Base-by-base conservation (phyloP, 92 coral and sea anemone genomes). In the Palythoa caribaeorum region DNA sequence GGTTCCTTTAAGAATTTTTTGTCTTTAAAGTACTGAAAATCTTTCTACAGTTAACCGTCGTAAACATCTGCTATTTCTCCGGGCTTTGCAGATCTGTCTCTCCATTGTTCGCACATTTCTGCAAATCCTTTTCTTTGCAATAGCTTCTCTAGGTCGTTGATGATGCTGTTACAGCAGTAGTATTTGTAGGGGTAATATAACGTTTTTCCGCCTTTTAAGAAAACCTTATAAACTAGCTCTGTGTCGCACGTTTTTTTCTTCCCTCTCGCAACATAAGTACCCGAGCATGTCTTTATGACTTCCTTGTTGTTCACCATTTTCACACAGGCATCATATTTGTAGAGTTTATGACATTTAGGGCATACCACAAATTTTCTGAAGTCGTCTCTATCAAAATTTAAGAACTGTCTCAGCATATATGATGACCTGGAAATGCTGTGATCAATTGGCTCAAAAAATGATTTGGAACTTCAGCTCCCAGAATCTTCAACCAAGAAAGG, bases 361-460 rank as follows among this genome's bases (percentile, higher is more conserved):
- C 94, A 92, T 53, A 92, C 92, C 16, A 92, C 92, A 92, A 71
- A 90, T 85, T 92, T 92, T 44, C 80, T 85, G 59, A 93, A 93
- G 59, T 79, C 80, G 63, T 91, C 96, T 74, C 92, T 78, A 40
- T 93, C 96, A 57, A 75, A 70, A 53, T 87, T 68, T 54, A 91
- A 73, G 76, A 74, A 91, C 52, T 91, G 88, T 77, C 88, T 68
- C 47, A 91, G 15, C 63, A 91, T 72, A 73, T 91, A 83, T 55
- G 87, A 59, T 71, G 94, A 38, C 88, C 83, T 59, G 91, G 96
- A 60, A 93, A 77, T 1, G 57, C 20, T 17, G 83, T 65, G n/a
- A 90, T 77, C 13, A 90, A 37, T 54, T 90, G 47, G n/a, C 80
- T 89, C 36, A 88, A 55, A 35, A 90, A 59, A 1, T 84, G 88